These are phyloP conservation scores for Oreonectes daqikongensis DNA, from an alignment of 2,797 vertebrate species.

Conservation along the genomic window DNA sequence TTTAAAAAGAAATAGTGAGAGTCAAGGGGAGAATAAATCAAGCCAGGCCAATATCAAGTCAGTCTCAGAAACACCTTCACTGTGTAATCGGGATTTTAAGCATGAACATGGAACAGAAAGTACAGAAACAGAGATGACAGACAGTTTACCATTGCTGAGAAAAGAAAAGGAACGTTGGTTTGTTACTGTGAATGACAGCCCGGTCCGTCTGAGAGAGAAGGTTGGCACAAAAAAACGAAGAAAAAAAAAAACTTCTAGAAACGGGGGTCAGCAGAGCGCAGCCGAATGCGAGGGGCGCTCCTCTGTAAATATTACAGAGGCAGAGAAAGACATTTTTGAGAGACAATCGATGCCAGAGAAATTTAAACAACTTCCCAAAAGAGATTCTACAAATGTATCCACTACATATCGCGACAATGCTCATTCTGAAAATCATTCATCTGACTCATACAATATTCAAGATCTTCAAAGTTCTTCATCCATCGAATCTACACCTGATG, in stretches of 20 bases:
- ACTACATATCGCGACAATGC: background rate
- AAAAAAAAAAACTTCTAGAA: conserved; percentile 65
- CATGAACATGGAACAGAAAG: conserved; percentile 7
- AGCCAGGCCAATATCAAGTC: conserved; percentile 10
- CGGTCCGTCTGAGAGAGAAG: conserved; percentile 25
- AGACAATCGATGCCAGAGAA: conserved; percentile 18
- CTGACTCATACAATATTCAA: conserved; percentile 10
- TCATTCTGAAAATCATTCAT: background rate
- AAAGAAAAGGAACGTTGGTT: conserved; percentile 80
- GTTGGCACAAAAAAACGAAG: conserved; percentile 66
- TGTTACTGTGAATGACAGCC: conserved; percentile 72
- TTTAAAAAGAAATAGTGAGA: conserved; percentile 12
- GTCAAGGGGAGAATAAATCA: conserved; percentile 17
- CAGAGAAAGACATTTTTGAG: conserved; percentile 21
- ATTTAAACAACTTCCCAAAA: conserved; percentile 15
- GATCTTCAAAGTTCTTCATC: background rate
- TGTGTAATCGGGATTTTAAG: background rate
- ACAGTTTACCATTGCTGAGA: conserved; percentile 32
- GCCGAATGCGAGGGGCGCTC: background rate
- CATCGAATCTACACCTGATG: conserved; percentile 1
- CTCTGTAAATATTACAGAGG: conserved; percentile 34
- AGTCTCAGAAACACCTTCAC: conserved; percentile 44
- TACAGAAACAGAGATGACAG: conserved; percentile 15
- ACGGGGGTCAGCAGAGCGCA: background rate
- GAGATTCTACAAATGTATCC: background rate